A percentile compares a stretch with the other conserved stretches of the same genome.
Evolutionary conservation across 2,113 vertebrate genomes (phyloP).

Genomic region (Epinephelus moara): DNA sequence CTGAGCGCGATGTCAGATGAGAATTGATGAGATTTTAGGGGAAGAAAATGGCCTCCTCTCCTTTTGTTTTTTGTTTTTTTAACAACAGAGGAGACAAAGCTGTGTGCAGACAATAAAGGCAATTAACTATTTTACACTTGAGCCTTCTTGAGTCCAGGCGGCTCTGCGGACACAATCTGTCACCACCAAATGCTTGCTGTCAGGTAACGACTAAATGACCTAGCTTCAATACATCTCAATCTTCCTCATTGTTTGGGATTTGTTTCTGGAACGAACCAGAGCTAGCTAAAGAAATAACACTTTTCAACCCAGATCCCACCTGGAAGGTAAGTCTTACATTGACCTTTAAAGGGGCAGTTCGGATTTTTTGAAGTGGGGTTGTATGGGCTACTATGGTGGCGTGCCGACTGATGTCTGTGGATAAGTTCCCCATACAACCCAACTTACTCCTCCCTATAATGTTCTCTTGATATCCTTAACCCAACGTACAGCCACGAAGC

Average conservation of each 20-base stretch:
- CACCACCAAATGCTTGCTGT: background rate
- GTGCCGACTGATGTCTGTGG: too few species aligned
- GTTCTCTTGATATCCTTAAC: slow-evolving; percentile 1
- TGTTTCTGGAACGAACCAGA: too few species aligned
- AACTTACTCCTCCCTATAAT: background rate
- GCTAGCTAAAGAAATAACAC: slow-evolving; percentile 25
- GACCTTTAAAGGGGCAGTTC: background rate
- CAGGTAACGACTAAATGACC: background rate
- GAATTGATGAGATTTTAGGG: slow-evolving; percentile 20
- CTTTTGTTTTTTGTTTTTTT: too few species aligned
- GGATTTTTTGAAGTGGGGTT: too few species aligned
- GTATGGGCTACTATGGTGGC: too few species aligned
- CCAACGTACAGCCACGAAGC: slow-evolving; percentile 12
- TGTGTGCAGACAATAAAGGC: background rate
- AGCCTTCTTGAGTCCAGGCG: background rate
- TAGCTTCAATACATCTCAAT: background rate
- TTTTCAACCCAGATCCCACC: background rate
- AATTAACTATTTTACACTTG: background rate
- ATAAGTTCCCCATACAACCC: too few species aligned
- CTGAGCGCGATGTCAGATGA: background rate
- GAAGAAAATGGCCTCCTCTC: slow-evolving; percentile 26
- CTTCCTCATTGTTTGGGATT: slow-evolving; percentile 14
- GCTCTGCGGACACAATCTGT: background rate
- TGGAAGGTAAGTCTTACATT: background rate
- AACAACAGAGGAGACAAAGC: background rate